These are phyloP conservation scores for Nudaria mundana DNA, from an alignment of 2,888 invertebrate genomes.

Conservation along the genomic window DNA sequence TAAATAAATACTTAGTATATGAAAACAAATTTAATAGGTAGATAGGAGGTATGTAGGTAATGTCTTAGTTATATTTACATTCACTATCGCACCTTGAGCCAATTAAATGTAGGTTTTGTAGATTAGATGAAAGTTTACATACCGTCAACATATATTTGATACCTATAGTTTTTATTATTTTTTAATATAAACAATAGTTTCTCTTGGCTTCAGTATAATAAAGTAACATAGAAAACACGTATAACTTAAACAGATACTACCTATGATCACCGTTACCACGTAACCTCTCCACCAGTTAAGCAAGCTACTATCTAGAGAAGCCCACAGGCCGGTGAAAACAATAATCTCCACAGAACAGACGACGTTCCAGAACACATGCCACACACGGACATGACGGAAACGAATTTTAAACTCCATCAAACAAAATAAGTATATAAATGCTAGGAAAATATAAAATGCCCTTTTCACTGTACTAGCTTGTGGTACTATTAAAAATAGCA, in stretches of 20 bases:
- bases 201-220: conserved; percentile 82
- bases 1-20: no score
- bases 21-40: no score
- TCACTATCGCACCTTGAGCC: no score
- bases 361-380: conserved; percentile 85
- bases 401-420: conserved; percentile 90
- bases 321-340: conserved; percentile 86
- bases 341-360: conserved; percentile 85
- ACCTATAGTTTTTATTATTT: conserved; percentile 32
- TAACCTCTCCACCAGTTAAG: conserved; percentile 87
- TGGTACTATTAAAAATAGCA: conserved; percentile 84
- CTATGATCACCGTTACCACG: conserved; percentile 82
- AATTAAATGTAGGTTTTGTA: neutral
- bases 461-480: conserved; percentile 78
- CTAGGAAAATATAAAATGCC: conserved; percentile 85
- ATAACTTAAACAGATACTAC: conserved; percentile 81
- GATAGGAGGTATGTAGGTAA: no score
- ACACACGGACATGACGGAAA: conserved; percentile 86
- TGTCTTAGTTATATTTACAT: no score
- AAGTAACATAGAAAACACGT: conserved; percentile 84
- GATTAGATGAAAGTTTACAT: neutral
- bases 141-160: neutral
- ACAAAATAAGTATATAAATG: conserved; percentile 87
- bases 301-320: conserved; percentile 65
- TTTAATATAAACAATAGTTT: conserved; percentile 72